phyloP scores from a whole-genome alignment of 2,888 invertebrate genomes.

The Leucophenga maculata region DNA sequence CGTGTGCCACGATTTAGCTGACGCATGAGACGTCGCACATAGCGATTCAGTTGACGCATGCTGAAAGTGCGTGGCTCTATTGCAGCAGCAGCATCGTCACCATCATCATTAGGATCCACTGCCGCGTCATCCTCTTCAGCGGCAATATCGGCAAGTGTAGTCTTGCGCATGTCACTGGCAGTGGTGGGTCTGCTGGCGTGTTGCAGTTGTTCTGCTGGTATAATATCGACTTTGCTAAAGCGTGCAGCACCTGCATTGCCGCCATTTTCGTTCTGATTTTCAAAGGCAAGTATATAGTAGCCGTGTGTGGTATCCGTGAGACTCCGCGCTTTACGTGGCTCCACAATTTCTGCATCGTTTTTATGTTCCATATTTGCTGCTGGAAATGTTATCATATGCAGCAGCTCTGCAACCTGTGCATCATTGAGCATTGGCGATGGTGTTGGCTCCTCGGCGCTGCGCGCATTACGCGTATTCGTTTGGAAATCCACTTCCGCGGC shows the following conservation, averaged over 20 bases:
- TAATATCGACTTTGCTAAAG: conserved; percentile 41
- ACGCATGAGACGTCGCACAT: conserved; percentile 43
- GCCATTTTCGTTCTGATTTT: conserved; percentile 31
- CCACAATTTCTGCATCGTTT: conserved; percentile 26
- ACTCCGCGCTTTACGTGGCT: conserved; percentile 20
- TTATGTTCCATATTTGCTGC: neutral
- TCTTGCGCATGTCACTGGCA: neutral
- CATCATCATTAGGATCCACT: conserved; percentile 18
- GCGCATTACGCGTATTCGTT: conserved; percentile 15
- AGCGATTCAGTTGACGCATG: conserved; percentile 39
- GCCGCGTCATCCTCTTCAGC: neutral
- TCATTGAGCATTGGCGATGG: conserved; percentile 40
- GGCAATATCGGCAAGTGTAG: conserved; percentile 9
- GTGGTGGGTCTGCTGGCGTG: too few relatives aligned
- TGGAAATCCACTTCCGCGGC: neutral
- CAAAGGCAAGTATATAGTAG: conserved; percentile 43
- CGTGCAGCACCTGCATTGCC: conserved; percentile 19
- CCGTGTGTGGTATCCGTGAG: conserved; percentile 20
- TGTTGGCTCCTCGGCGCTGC: conserved; percentile 18
- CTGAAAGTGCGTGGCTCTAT: conserved; percentile 36
- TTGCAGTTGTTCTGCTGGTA: conserved; percentile 39
- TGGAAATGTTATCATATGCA: conserved; percentile 46
- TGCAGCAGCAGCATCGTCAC: conserved; percentile 1
- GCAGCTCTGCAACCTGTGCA: conserved; percentile 43
- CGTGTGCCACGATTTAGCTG: conserved; percentile 47